Conservation (phyloP, 1,140 invertebrate species). For the Trichomalopsis sarcophagae region DNA sequence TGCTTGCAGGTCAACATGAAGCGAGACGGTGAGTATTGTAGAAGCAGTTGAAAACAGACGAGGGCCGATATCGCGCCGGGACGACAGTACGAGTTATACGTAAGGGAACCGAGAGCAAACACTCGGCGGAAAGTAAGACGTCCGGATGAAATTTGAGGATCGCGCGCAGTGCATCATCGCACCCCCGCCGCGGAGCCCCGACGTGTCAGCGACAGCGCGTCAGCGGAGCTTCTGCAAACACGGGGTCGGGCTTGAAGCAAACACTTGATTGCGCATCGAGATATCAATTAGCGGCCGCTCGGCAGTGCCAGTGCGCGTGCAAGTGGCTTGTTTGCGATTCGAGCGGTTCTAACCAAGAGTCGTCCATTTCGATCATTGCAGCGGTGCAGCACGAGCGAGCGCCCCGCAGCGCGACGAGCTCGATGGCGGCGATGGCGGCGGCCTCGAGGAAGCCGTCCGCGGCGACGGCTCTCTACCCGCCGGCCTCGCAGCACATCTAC, state of each 20-base stretch:
- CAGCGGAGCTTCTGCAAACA: constrained; percentile 70
- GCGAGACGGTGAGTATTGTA: constrained; percentile 84
- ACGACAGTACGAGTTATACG: too few species aligned
- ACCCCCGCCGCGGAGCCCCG: not conserved
- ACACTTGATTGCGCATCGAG: constrained; percentile 71
- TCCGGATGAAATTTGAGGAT: constrained; percentile 23
- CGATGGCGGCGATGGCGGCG: constrained; percentile 65
- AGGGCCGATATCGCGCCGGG: too few species aligned
- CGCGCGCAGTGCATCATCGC: not conserved
- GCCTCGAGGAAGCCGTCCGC: constrained; percentile 10
- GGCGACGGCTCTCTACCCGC: constrained; percentile 64
- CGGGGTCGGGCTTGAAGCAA: constrained; percentile 64
- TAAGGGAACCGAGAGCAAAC: constrained; percentile 9
- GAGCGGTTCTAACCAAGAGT: not conserved
- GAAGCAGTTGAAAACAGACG: too few species aligned
- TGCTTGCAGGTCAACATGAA: constrained; percentile 97
- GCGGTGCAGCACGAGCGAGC: constrained; percentile 93
- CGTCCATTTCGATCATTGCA: constrained; percentile 66
- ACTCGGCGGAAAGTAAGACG: constrained; percentile 9
- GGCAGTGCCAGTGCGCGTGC: too few species aligned
- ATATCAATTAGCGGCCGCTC: constrained; percentile 70
- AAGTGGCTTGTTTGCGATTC: not conserved
- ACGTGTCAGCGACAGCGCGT: constrained; percentile 65
- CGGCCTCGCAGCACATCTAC: constrained; percentile 35
- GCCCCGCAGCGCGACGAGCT: constrained; percentile 77